phyloP scores from a whole-genome alignment of 2,113 vertebrate species.

The Scortum barcoo region DNA sequence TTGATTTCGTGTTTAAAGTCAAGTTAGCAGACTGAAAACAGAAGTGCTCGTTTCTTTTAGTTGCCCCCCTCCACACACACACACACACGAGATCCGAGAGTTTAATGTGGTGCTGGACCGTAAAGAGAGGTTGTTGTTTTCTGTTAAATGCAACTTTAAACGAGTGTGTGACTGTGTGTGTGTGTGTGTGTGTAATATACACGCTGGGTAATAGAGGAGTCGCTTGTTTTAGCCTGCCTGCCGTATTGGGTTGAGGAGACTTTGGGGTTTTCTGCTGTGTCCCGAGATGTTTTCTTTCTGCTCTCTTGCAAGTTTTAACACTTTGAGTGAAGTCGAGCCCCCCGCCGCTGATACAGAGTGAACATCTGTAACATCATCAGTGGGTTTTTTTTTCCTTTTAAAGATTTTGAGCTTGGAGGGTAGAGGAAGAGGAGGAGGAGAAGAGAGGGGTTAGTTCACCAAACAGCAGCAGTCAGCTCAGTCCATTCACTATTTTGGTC shows the following conservation, averaged over 20 bases:
- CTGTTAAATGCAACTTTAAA: slow-evolving; percentile 11
- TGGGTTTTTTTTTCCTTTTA: no score
- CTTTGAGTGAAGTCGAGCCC: neutral
- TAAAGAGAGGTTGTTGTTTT: slow-evolving; percentile 33
- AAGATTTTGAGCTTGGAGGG: neutral
- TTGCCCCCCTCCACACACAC: slow-evolving; percentile 64
- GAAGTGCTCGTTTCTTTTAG: slow-evolving; percentile 53
- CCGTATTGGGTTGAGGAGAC: neutral
- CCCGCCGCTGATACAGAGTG: slow-evolving; percentile 20
- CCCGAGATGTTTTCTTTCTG: neutral
- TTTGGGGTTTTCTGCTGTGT: neutral
- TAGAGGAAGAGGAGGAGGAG: no score
- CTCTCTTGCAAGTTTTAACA: slow-evolving; percentile 26
- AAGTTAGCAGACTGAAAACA: slow-evolving; percentile 8
- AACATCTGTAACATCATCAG: slow-evolving; percentile 36
- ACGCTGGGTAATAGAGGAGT: neutral
- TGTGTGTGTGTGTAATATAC: neutral
- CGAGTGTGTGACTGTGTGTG: neutral
- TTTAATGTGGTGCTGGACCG: slow-evolving; percentile 76
- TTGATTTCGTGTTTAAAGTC: slow-evolving; percentile 6
- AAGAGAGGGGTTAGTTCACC: no score
- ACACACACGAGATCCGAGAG: slow-evolving; percentile 79
- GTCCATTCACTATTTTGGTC: slow-evolving; percentile 56
- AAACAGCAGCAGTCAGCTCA: neutral
- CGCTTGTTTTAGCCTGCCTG: neutral